Base-by-base conservation (phyloP, 2,797 vertebrate genomes). In the Acanthornis magna region DNA sequence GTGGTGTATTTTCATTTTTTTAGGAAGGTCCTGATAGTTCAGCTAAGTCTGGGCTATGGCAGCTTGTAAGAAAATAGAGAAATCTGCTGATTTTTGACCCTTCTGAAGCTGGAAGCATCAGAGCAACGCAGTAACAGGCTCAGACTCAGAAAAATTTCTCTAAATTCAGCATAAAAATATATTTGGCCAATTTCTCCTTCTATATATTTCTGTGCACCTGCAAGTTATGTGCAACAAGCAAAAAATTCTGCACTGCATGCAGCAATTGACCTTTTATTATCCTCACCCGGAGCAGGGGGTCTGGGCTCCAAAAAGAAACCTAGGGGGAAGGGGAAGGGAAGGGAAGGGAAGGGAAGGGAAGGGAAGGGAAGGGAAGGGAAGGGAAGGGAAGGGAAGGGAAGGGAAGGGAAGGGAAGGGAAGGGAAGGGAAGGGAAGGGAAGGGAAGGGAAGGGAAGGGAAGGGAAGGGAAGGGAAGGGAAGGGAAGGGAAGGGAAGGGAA, bases 151-250 rank as follows among this genome's bases (percentile, higher is more conserved):
- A 16, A 89, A 66, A 60, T 38, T 61, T 68, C n/a, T 7, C 65
- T 88, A 50, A 74, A 61, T 72, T 94, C 75, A 93, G 91, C 78
- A 34, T 45, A 82, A 14, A 42, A 29, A 13, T 22, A 11, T 38
- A 29, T 78, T 21, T 75, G 20, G 21, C 20, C 5, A 8, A 32
- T 76, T 94, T 91, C 16, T 88, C 60, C 40, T 87, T 63, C 75
- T 94, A 71, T 81, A 42, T 90, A 84, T 90, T n/a, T 72, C 67
- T 66, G 16, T 68, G 73, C 96, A 96, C 88, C 93, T 96, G 95
- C 90, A 88, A 84, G 30, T 74, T 86, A 43, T 47, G 23, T 43
- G 51, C 40, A 84, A 51, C 23, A 88, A 89, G 79, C 82, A 86
- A 93, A 95, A 95, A 91, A 78, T 5, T 36, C 66, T 88, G 71